Base-by-base conservation (phyloP, 2,113 vertebrate species). In the Lycaon pictus region DNA sequence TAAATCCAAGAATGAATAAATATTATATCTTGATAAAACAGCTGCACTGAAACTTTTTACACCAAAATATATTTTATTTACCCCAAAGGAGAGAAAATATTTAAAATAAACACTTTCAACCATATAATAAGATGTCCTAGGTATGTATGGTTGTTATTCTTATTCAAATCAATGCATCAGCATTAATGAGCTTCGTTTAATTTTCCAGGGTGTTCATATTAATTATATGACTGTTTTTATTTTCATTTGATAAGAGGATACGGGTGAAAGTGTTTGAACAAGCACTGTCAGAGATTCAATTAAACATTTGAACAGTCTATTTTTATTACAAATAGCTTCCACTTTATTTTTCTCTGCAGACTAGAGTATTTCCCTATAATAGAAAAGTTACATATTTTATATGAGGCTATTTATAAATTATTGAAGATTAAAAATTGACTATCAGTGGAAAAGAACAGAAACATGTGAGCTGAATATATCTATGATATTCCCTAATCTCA, bases 51-150 rank as follows among this genome's bases (percentile, higher is more conserved):
- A 20, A n/a, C 32, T 89, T 92, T 93, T 56, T 72, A 35, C 48
- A 63, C 76, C 23, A 93, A 79, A 93, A 87, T 79, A 23, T 55
- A 77, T 85, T 71, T 85, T 93, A 55, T 67, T 74, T 95, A 60
- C 12, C 9, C 7, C 3, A 72, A 67, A 63, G 2, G 12, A 80
- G 2, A 67, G 5, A 8, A 79, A 20, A 53, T 63, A 74, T 25
- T 85, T 55, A 62, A 94, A 91, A 86, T 37, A 71, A 82, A 71
- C 19, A 37, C 11, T 87, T 63, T 55, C 12, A 8, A 7, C 51
- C 48, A 88, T 23, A n/a, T 83, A 83, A 85, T 48, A 89, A 94
- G 90, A 83, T 88, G 0, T 74, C 6, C 2, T 83, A 32, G 25
- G 3, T 95, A 65, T 55, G 1, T 55, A 32, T 11, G 7, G 8